Conservation (phyloP, 2,113 vertebrate genomes). For the Oostethus manadensis region DNA sequence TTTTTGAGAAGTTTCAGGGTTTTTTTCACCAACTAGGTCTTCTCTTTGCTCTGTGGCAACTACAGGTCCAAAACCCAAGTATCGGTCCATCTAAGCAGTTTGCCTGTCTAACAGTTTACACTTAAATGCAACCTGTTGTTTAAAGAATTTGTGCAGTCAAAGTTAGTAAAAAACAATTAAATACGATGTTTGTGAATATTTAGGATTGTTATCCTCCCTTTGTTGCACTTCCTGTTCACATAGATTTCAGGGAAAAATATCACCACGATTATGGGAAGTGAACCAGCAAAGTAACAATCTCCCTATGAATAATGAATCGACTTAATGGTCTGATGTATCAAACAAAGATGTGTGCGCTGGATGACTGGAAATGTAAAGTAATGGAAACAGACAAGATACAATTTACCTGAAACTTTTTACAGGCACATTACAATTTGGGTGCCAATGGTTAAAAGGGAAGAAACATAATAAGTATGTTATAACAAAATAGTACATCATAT, state of each 20-base stretch:
- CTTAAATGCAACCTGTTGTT: too few relatives aligned
- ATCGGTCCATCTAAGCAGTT: too few relatives aligned
- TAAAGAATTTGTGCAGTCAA: too few relatives aligned
- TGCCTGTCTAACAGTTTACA: too few relatives aligned
- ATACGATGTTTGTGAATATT: constrained; percentile 51
- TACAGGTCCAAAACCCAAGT: too few relatives aligned
- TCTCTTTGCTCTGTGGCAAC: too few relatives aligned
- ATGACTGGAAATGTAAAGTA: constrained; percentile 56
- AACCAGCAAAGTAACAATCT: constrained; percentile 67
- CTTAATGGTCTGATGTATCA: constrained; percentile 63
- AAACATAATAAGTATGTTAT: neutral
- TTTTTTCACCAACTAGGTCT: too few relatives aligned
- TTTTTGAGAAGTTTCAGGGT: too few relatives aligned
- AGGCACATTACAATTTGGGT: neutral
- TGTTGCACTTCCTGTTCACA: constrained; percentile 53
- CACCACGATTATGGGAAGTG: constrained; percentile 65
- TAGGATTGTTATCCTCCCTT: constrained; percentile 55
- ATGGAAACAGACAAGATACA: constrained; percentile 35
- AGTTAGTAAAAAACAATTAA: too few relatives aligned
- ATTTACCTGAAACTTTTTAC: constrained; percentile 36
- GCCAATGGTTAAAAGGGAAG: neutral
- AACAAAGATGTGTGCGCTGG: constrained; percentile 32
- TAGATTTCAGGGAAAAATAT: constrained; percentile 53
- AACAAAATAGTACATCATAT: neutral
- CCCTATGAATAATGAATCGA: constrained; percentile 69